phyloP scores from a whole-genome alignment of 2,113 vertebrate species.

The Bos indicus region DNA sequence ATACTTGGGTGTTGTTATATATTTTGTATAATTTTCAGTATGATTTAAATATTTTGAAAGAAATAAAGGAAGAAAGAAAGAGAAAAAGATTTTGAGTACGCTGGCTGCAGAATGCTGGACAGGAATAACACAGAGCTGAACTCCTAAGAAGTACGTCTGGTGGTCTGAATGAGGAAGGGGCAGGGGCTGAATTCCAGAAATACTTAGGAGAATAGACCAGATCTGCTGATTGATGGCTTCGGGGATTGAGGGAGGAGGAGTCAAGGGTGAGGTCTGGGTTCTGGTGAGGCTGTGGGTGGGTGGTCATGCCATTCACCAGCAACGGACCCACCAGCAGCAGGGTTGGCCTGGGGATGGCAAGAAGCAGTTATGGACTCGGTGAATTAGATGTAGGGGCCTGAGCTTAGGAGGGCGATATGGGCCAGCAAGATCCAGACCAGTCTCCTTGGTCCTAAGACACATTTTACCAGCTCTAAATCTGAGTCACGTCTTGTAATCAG shows the following conservation, averaged over 20 bases:
- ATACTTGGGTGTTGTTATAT: not conserved
- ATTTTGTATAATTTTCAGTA: not conserved
- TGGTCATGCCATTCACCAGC: not conserved
- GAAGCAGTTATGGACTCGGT: not conserved
- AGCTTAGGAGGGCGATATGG: not conserved
- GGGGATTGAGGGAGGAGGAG: not conserved
- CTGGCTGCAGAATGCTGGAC: not conserved
- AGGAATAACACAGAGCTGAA: not conserved
- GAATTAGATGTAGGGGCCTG: not conserved
- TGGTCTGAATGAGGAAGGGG: not conserved
- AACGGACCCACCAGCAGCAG: not conserved
- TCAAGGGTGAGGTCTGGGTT: not conserved
- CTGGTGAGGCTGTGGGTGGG: not conserved
- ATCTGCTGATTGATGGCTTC: not conserved
- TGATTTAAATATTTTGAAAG: not conserved
- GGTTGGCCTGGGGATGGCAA: not conserved
- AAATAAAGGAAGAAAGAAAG: not conserved
- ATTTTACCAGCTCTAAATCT: not conserved
- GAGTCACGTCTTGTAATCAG: not conserved
- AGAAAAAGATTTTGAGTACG: fast-evolving
- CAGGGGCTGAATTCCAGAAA: constrained; percentile 57
- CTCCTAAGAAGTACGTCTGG: not conserved
- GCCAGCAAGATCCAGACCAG: not conserved
- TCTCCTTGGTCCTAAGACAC: not conserved
- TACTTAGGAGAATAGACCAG: not conserved